phyloP scores from a whole-genome alignment of 2,113 vertebrate species.

The Steatornis caripensis region DNA sequence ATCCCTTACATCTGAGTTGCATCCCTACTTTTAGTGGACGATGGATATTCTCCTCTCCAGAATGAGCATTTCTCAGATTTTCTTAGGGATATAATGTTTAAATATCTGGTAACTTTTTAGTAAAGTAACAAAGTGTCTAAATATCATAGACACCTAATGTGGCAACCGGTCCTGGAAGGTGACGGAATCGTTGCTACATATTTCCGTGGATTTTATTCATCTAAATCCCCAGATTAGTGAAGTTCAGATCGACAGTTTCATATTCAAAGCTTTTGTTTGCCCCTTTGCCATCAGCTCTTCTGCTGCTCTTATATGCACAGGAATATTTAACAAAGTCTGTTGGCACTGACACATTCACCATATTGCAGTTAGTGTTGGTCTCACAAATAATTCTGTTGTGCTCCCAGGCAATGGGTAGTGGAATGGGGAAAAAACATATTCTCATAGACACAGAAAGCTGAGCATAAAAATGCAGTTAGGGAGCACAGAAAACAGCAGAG shows the following conservation, averaged over 20 bases:
- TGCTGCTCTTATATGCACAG: neutral
- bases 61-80: neutral
- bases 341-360: neutral
- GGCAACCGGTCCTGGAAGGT: neutral
- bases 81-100: neutral
- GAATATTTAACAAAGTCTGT: neutral
- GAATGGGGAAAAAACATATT: neutral
- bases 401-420: neutral
- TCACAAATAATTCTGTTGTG: slow-evolving; percentile 7
- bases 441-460: neutral
- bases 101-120: neutral
- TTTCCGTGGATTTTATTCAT: neutral
- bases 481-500: neutral
- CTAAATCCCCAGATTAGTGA: neutral
- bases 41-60: neutral
- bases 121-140: neutral
- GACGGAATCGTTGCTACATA: neutral
- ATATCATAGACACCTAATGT: neutral
- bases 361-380: neutral
- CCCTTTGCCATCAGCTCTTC: neutral
- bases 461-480: slow-evolving; percentile 12
- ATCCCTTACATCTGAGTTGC: neutral
- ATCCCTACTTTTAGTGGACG: neutral
- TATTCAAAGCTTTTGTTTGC: neutral
- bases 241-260: neutral